Conservation (phyloP, 2,888 invertebrate genomes). For the Drosophila antonietae region DNA sequence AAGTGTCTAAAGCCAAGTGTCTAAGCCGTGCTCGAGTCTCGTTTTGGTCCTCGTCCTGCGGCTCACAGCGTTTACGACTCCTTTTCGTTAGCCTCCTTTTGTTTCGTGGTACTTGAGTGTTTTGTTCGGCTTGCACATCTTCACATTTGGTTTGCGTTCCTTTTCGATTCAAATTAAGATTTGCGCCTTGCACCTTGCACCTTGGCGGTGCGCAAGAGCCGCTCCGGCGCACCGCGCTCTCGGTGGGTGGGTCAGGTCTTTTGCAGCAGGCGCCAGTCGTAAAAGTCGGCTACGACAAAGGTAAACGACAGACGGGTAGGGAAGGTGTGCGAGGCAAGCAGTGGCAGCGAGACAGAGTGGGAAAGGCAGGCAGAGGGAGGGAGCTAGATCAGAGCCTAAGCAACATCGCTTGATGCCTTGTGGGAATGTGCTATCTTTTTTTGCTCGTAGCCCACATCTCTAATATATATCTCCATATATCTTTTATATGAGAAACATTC, state of each 20-base stretch:
- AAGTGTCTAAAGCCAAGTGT: constrained; percentile 77
- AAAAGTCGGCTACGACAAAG: constrained; percentile 66
- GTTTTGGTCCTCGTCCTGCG: constrained; percentile 26
- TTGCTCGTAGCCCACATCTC: constrained; percentile 7
- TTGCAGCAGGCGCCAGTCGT: constrained; percentile 75
- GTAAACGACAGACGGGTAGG: constrained; percentile 1
- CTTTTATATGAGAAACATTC: not conserved
- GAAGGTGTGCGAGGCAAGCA: not conserved
- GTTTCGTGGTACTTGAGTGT: constrained; percentile 55
- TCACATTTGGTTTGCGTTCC: not conserved
- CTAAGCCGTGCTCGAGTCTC: constrained; percentile 59
- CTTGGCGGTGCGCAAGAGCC: constrained; percentile 5
- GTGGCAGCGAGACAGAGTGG: not conserved
- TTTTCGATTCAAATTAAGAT: constrained; percentile 73
- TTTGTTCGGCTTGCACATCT: not conserved
- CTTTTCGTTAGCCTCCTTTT: constrained; percentile 27
- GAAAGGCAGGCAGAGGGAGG: not conserved
- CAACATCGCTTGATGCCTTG: constrained; percentile 26
- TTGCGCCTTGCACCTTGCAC: constrained; percentile 62
- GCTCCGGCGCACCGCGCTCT: constrained; percentile 22
- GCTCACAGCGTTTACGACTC: constrained; percentile 62
- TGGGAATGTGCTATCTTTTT: constrained; percentile 63
- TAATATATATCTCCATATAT: not conserved
- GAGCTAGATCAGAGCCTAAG: not conserved
- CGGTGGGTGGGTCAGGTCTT: constrained; percentile 73